Base-by-base conservation (phyloP, 2,113 vertebrate species). In the Halcyon malimbica region DNA sequence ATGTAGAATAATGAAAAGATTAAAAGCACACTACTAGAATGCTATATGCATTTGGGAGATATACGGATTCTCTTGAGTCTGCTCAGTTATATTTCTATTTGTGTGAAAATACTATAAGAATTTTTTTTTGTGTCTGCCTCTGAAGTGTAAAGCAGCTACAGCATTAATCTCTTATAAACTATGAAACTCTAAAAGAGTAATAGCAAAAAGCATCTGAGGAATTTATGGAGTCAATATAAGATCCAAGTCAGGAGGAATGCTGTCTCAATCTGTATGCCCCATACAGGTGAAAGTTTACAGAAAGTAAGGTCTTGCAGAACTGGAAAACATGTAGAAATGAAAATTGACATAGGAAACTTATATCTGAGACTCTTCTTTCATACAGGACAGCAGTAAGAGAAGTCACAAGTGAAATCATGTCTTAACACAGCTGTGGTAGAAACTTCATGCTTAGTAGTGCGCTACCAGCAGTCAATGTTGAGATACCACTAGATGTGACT, bases 261-360 rank as follows among this genome's bases (percentile, higher is more conserved):
- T 17, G 1, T 46, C 39, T 46, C 3, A 48, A 3, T 35, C 44
- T 5, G 4, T 19, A 6, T 62, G 10, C 20, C 44, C 11, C 2
- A 2, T 48, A 16, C 12, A 51, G 39, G 39, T 28, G 29, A 67
- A 65, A 62, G 33, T 19, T 7, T 56, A 78, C 14, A 39, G 42
- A 39, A 59, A 59, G 33, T 33, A 67, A 46, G 33, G 29, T 26
- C 41, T 86, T 67, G 35, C 12, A 79, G 62, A 41, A 18, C 33
- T 35, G 11, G n/a, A 54, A 62, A 83, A 80, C n/a, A 19, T 39
- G 8, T 17, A 46, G 60, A 74, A 83, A 65, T 42, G 0, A 41
- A 5, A 50, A 41, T 35, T 56, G 20, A 59, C 25, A n/a, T 28
- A 56, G 35, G 16, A 37, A 59, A 46, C 62, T 70, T 44, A 7